phyloP scores from a whole-genome alignment of 2,888 invertebrate species.

The Crepidodera aurea region DNA sequence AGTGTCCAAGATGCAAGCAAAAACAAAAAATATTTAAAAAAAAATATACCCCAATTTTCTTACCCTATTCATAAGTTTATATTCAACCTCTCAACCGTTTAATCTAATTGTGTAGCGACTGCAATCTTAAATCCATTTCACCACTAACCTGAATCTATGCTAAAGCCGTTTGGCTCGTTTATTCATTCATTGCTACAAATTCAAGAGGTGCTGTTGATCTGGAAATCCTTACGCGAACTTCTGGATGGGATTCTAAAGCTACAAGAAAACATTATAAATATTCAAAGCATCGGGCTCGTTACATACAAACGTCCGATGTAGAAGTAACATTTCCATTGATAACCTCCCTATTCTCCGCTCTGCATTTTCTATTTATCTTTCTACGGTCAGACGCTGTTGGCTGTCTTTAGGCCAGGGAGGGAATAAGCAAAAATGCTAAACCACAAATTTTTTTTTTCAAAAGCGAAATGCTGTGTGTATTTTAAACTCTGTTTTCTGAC shows the following conservation, averaged over 20 bases:
- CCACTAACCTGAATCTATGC: conserved; percentile 1
- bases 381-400: conserved; percentile 7
- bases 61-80: no score
- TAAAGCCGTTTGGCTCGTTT: not conserved
- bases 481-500: no score
- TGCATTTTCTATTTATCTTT: conserved; percentile 7
- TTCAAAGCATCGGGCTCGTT: conserved; percentile 11
- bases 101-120: no score
- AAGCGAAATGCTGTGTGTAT: no score
- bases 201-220: conserved; percentile 1
- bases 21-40: no score
- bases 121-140: no score
- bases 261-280: conserved; percentile 12
- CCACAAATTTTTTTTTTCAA: no score
- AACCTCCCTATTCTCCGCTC: conserved; percentile 2
- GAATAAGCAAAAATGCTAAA: no score
- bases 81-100: no score
- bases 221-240: not conserved
- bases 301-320: conserved; percentile 11
- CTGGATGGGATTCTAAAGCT: not conserved
- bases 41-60: no score
- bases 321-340: conserved; percentile 13
- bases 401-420: not conserved
- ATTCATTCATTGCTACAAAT: conserved; percentile 5
- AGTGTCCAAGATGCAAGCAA: no score